Evolutionary conservation across 2,888 invertebrate genomes (phyloP), one percentile per base, ranked within the genome.

Genomic region (Anthophora plumipes): DNA sequence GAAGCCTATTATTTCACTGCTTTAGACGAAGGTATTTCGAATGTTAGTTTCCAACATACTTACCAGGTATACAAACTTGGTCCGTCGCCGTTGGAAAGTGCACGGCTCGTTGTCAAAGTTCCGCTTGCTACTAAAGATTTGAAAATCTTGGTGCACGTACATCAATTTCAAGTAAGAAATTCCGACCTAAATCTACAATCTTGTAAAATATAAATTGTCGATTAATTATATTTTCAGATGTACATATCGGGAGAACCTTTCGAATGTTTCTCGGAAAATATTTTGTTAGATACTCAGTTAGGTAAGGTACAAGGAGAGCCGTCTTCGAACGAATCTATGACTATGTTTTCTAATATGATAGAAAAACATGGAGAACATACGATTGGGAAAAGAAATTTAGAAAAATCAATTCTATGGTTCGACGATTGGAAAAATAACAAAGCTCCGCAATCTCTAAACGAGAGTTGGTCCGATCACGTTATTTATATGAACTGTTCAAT

Each of bases 51-150:
- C 72, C 86, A 89, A 57, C 91, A 91, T 57, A 77, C 76, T 50
- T 91, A 91, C 80, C 89, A 90, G 43, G 83, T 92, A 43, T 69
- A 86, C 9, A 89, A 90, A 69, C 82, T 84, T 39, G 91, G 91
- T 1, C 77, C 72, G 9, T 90, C 91, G 0, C 84, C 89, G 8
- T 84, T 91, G 61, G 72, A 70, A 11, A 63, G 77, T 20, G 88
- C 88, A 0, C 66, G 70, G 39, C 60, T 91, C 12, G 54, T 60
- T 6, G 64, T 92, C 20, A 72, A 82, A 39, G 77, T 91, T 11
- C 92, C 92, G 14, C 80, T 77, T 8, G 68, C 69, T 39, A 59
- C 81, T 11, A 66, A 78, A 3, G 43, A 70, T n/a, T 76, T 61
- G 17, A 75, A 81, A 43, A 74, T 81, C 43, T 48, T 90, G 8